Base-by-base conservation (phyloP, 2,888 invertebrate genomes). In the Lymantria monacha region DNA sequence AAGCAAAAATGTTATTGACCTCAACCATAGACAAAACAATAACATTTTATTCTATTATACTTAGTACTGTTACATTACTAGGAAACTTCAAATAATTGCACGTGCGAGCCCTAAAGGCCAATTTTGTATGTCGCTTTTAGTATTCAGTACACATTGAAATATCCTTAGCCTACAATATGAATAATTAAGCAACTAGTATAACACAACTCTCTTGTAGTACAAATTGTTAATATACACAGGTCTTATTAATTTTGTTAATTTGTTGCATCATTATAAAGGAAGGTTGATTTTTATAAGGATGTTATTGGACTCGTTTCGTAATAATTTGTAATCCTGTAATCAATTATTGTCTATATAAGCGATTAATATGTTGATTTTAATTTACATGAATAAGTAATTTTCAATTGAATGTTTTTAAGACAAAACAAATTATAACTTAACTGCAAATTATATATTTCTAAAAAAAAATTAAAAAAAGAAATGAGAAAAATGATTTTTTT, bases 141-240 rank as follows among this genome's bases (percentile, higher is more conserved):
- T 67, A 86, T 85, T 72, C 85, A 60, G 12, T 30, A 48, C 48
- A 65, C 79, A 69, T 72, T 51, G 42, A 50, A 52, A 75, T 58
- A 83, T 83, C 79, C 81, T 77, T 72, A 72, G 63, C 36, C 66
- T 75, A 74, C 76, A 79, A 74, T 76, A 66, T 67, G 82, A 81
- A 83, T 65, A 40, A 55, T 73, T 45, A 38, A 1, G 2, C 11
- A 38, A 12, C 38, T 3, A 12, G 38, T 38, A n/a, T 38, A 38
- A 5, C 10, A n/a, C 12, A n/a, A 38, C 38, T 12, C 11, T 10
- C 33, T 9, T 9, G 5, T 38, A n/a, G 11, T 38, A 38, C 38
- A 38, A 38, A 38, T 38, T 1, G 12, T 38, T 38, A 7, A 7
- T 9, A 38, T 38, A 38, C 3, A 33, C 5, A 55, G 73, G 31